Evolutionary conservation across 2,888 invertebrate species (phyloP).

Genomic region (Acronicta alni): DNA sequence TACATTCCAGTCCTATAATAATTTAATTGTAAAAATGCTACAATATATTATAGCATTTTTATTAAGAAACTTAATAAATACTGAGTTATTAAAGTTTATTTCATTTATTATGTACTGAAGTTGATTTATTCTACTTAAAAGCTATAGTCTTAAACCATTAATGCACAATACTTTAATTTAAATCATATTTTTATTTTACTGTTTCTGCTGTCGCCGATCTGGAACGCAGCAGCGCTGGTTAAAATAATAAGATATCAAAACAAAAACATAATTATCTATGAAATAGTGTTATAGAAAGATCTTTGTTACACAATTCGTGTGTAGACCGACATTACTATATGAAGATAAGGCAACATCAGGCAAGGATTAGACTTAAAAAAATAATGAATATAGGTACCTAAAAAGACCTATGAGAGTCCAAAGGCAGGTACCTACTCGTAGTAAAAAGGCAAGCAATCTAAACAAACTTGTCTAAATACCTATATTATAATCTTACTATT

Average conservation of each 20-base stretch:
- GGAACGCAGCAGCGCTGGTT: slow-evolving; percentile 64
- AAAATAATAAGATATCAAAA: slow-evolving; percentile 3
- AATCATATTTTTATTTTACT: slow-evolving; percentile 29
- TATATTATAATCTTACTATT: not conserved
- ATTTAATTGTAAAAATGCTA: too few relatives aligned
- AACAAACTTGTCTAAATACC: not conserved
- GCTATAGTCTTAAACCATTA: slow-evolving; percentile 28
- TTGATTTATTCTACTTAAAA: not conserved
- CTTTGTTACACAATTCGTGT: slow-evolving; percentile 17
- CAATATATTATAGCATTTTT: not conserved
- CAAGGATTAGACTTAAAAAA: too few relatives aligned
- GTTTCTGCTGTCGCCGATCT: slow-evolving; percentile 65
- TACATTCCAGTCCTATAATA: not conserved
- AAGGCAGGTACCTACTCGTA: too few relatives aligned
- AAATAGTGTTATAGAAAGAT: not conserved
- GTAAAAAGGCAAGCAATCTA: too few relatives aligned
- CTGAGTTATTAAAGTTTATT: too few relatives aligned
- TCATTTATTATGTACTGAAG: too few relatives aligned
- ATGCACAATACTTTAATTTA: slow-evolving; percentile 37
- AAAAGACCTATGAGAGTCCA: too few relatives aligned
- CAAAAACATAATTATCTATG: not conserved
- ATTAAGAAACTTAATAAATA: too few relatives aligned
- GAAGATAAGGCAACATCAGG: too few relatives aligned
- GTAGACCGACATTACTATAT: too few relatives aligned
- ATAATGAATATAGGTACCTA: too few relatives aligned